These are phyloP conservation scores for Corapipo altera DNA, from an alignment of 2,113 vertebrate species.

Conservation along the genomic window DNA sequence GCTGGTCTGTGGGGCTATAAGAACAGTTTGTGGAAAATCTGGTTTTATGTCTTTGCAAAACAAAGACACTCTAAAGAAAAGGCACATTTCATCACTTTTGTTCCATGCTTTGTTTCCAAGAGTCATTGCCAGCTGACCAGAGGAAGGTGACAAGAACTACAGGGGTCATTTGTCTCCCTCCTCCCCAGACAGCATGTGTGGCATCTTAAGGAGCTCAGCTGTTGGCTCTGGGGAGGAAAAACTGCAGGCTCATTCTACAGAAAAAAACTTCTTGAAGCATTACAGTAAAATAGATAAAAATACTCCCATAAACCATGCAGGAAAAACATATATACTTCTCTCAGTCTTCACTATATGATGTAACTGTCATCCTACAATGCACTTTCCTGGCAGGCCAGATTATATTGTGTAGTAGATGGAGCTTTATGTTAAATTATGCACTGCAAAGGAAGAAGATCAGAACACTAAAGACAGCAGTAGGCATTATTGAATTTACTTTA, in stretches of 20 bases:
- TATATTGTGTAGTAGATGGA: neutral
- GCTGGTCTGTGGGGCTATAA: neutral
- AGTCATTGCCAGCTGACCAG: neutral
- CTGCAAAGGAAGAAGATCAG: constrained; percentile 12
- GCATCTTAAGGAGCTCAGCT: neutral
- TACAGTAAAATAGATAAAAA: neutral
- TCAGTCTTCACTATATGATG: neutral
- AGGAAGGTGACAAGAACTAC: neutral
- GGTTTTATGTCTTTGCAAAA: neutral
- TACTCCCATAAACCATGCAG: neutral
- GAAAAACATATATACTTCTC: neutral
- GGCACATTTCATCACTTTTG: neutral
- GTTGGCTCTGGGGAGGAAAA: neutral
- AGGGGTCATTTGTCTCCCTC: neutral
- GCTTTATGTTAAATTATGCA: constrained; percentile 34
- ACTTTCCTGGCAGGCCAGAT: neutral
- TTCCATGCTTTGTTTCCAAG: neutral
- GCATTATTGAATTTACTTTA: constrained; percentile 36
- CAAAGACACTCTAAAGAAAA: neutral
- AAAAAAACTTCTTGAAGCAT: neutral
- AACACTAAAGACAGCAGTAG: neutral
- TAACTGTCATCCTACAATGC: neutral
- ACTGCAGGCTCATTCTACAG: neutral
- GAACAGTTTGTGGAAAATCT: neutral
- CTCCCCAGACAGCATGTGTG: neutral